Percentiles rank a stretch among this genome's conserved stretches.
Conservation (phyloP, 2,113 vertebrate genomes). For the Gadus chalcogrammus region DNA sequence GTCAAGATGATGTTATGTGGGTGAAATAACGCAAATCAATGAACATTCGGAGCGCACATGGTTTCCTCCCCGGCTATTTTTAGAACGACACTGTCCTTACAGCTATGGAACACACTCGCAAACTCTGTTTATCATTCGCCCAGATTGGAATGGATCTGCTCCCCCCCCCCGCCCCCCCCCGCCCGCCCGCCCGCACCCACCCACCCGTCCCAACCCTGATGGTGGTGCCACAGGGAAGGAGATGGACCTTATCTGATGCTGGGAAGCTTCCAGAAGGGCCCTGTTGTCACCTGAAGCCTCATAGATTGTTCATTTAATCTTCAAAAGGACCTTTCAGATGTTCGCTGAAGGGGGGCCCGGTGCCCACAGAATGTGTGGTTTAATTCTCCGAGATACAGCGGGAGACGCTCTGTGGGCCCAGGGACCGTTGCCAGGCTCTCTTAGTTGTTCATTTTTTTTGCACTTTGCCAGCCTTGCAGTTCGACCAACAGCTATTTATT, state of each 20-base stretch:
- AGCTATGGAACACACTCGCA: constrained; percentile 56
- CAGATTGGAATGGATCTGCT: constrained; percentile 72
- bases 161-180: no score
- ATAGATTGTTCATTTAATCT: constrained; percentile 59
- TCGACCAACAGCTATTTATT: no score
- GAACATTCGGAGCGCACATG: constrained; percentile 52
- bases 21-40: constrained; percentile 51
- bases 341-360: constrained; percentile 36
- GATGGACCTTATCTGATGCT: constrained; percentile 67
- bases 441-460: no score
- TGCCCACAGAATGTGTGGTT: constrained; percentile 40
- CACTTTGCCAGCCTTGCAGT: no score
- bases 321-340: constrained; percentile 58
- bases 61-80: constrained; percentile 54
- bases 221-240: constrained; percentile 56
- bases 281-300: constrained; percentile 60
- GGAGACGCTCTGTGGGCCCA: no score
- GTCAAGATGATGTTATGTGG: neutral
- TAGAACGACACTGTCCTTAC: constrained; percentile 60
- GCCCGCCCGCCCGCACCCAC: no score
- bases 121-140: constrained; percentile 67
- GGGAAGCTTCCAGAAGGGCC: constrained; percentile 44
- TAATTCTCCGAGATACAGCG: constrained; percentile 34
- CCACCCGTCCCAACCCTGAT: constrained; percentile 45
- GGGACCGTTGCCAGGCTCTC: no score